A percentile compares a stretch with the other conserved stretches of the same genome.
Conservation (phyloP, 2,888 invertebrate species). For the Venusia cambrica region DNA sequence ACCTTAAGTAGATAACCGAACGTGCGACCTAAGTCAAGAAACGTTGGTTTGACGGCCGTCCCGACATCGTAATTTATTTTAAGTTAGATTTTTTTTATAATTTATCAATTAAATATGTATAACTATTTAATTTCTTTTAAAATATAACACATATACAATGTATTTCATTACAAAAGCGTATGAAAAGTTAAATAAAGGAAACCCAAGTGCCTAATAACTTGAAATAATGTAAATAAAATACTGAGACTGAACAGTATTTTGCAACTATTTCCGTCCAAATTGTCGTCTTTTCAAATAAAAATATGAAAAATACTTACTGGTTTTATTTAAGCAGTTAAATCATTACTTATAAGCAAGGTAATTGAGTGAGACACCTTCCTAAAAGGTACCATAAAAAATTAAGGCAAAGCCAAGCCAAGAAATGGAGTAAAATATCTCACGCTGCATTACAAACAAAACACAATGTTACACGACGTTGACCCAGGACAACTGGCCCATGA, state of each 20-base stretch:
- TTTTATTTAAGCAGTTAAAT: constrained; percentile 20
- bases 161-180: constrained; percentile 52
- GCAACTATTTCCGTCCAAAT: constrained; percentile 57
- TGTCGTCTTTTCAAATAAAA: constrained; percentile 64
- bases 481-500: too few species aligned
- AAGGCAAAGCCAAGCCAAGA: too few species aligned
- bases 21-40: constrained; percentile 80
- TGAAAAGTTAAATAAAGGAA: constrained; percentile 45
- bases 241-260: constrained; percentile 37
- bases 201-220: constrained; percentile 61
- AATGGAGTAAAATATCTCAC: too few species aligned
- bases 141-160: constrained; percentile 56
- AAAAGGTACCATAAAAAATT: too few species aligned
- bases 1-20: constrained; percentile 79
- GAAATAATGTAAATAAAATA: constrained; percentile 47
- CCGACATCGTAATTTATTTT: constrained; percentile 81
- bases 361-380: too few species aligned
- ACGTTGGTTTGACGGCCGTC: constrained; percentile 79
- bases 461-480: too few species aligned
- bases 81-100: constrained; percentile 72
- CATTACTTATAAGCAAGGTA: constrained; percentile 9
- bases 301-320: constrained; percentile 17
- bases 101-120: constrained; percentile 69
- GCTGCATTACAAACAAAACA: too few species aligned
- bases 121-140: constrained; percentile 65